A percentile compares a stretch with the other conserved stretches of the same genome.
Evolutionary conservation across 1,140 invertebrate species (phyloP).

Genomic region (Mercenaria mercenaria): DNA sequence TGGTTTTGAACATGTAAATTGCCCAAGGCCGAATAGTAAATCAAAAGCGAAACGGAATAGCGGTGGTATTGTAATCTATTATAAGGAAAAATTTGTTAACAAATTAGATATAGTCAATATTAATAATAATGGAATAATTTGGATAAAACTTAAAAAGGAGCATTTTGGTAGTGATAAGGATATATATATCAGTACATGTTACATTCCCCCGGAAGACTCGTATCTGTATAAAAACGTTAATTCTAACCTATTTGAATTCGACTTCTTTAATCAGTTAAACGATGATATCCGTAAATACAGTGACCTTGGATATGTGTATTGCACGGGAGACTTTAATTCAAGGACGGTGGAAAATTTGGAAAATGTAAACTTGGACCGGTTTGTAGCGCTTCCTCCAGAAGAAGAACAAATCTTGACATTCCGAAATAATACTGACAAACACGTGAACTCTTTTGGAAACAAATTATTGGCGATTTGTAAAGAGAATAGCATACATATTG

Average conservation of each 20-base stretch:
- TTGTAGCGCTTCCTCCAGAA: background rate
- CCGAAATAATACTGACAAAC: background rate
- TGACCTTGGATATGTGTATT: background rate
- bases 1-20: background rate
- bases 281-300: conserved; percentile 15
- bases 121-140: background rate
- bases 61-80: conserved; percentile 11
- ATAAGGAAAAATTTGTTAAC: background rate
- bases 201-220: background rate
- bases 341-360: background rate
- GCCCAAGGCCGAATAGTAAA: background rate
- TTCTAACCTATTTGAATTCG: background rate
- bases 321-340: background rate
- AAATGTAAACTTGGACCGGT: conserved; percentile 26
- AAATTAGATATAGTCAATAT: background rate
- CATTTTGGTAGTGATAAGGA: background rate
- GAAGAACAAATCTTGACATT: background rate
- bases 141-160: background rate
- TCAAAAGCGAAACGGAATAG: background rate
- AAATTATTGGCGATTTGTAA: conserved; percentile 25
- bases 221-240: background rate
- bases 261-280: background rate
- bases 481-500: conserved; percentile 25
- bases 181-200: background rate
- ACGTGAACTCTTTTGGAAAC: conserved; percentile 7